A percentile compares a stretch with the other conserved stretches of the same genome.
Evolutionary conservation across 2,888 invertebrate species (phyloP).

Genomic region (Drosophila demipolita): DNA sequence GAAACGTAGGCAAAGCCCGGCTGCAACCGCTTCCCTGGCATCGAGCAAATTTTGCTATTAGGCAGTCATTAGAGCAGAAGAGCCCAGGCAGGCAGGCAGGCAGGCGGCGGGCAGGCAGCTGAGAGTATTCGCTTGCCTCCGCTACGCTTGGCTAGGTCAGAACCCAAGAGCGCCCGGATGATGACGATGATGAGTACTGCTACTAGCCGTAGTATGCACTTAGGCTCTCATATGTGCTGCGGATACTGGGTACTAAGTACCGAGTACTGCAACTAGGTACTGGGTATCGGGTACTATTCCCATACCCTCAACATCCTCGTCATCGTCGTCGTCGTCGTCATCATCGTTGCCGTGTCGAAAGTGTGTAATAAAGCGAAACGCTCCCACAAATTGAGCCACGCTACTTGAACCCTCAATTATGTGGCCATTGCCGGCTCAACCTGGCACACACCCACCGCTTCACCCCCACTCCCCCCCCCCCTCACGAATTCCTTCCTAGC

Average conservation of each 20-base stretch:
- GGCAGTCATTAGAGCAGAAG: slow-evolving; percentile 79
- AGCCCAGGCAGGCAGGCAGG: slow-evolving; percentile 26
- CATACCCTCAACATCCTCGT: slow-evolving; percentile 11
- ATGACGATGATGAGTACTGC: slow-evolving; percentile 27
- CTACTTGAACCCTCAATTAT: slow-evolving; percentile 82
- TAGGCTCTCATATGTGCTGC: slow-evolving; percentile 16
- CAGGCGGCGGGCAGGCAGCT: slow-evolving; percentile 6
- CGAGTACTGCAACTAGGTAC: slow-evolving; percentile 12
- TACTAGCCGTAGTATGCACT: slow-evolving; percentile 38
- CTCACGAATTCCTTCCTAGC: slow-evolving; percentile 6
- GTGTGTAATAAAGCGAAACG: slow-evolving; percentile 80
- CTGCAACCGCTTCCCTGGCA: slow-evolving; percentile 27
- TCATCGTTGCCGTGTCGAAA: slow-evolving; percentile 72
- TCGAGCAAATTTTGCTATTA: slow-evolving; percentile 77
- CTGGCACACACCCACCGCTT: not conserved
- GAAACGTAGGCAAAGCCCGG: slow-evolving; percentile 31
- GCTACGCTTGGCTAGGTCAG: slow-evolving; percentile 61
- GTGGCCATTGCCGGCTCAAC: slow-evolving; percentile 70
- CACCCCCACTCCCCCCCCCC: slow-evolving; percentile 2
- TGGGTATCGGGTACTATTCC: slow-evolving; percentile 19
- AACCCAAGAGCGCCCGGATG: slow-evolving; percentile 38
- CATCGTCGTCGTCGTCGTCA: slow-evolving; percentile 23
- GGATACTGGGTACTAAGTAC: slow-evolving; percentile 10
- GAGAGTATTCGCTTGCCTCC: slow-evolving; percentile 25
- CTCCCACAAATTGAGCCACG: slow-evolving; percentile 79